Evolutionary conservation across 2,113 vertebrate species (phyloP), one percentile per base, ranked within the genome.

Genomic region (Cyprinodon tularosa): DNA sequence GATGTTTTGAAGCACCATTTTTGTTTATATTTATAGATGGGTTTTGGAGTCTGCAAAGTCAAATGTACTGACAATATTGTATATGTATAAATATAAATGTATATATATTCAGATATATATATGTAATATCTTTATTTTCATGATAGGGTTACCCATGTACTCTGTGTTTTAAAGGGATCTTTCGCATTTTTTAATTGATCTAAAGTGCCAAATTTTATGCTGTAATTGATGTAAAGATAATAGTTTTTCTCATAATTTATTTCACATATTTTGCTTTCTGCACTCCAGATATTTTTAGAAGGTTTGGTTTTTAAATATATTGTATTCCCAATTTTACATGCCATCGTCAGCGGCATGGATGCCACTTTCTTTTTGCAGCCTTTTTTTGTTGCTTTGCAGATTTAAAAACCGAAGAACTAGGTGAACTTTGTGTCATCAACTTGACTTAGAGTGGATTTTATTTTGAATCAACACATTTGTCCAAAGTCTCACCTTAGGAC

Each of bases 191-290:
- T 62, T 72, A 77, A 74, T 85, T 72, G 85, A 85, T 86, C 76
- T 75, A 37, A 90, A 90, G 87, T 91, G 91, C 88, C 88, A 90
- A 90, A 90, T 77, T 85, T 79, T 72, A 78, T 76, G 57, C 71
- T 80, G 67, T 84, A 81, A 80, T 36, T 86, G 66, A 77, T 81
- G 74, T 89, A 86, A 86, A 88, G 38, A 84, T 63, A 64, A 74
- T 81, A 44, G 84, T 75, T 87, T 82, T 70, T 62, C n/a, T 59
- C 17, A 29, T 78, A 90, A 86, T 91, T 89, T 93, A 89, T 88
- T 90, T 88, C 76, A 22, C 86, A 71, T 86, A 78, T 76, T 87
- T 69, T 80, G 83, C 80, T 87, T 81, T 57, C 57, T 86, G 81
- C 81, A 86, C 85, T 81, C 82, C 91, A 44, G 40, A 71, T 68